Evolutionary conservation across 2,113 vertebrate genomes (phyloP), one percentile per base, ranked within the genome.

Genomic region (Isurus oxyrinchus): DNA sequence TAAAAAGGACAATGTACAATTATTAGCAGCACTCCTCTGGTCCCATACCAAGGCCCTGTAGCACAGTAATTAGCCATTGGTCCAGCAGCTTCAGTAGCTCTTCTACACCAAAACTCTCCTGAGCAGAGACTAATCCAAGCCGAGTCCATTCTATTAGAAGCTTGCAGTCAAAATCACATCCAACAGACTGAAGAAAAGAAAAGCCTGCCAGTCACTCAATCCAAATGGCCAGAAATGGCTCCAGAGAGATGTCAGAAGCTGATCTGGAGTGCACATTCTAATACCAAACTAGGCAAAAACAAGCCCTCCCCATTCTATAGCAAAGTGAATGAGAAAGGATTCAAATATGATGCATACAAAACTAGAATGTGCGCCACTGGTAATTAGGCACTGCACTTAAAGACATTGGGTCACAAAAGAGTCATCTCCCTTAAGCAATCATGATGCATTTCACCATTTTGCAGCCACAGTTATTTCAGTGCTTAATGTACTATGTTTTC

Each of bases 141-240:
- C 14, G 27, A 31, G 55, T 91, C 55, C 5, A 95, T 95, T 25
- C 23, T 49, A 21, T 44, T 66, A 49, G 69, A 35, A 95, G 40
- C 93, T 40, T 95, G 61, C 93, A 94, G 59, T 94, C 90, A 67
- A 95, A 95, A 69, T 66, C 8, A 44, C 40, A 49, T 95, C 8
- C 61, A 49, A 40, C 66, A 44, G 10, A 72, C 44, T 95, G 66
- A 55, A 69, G 44, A 53, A 91, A 59, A 91, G 19, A 25, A 44
- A 95, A 72, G 14, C 40, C 44, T 69, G 66, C 7, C n/a, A 69
- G 40, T 53, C 19, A 40, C 44, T 72, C 66, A 53, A 27, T 72
- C 44, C 53, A 69, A 95, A 53, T 95, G 11, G 27, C 94, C 66
- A 31, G 27, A 72, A 72, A 69, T 23, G 53, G 66, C 57, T 40